Evolutionary conservation across 2,888 invertebrate genomes (phyloP), one percentile per base, ranked within the genome.

Genomic region (Auanema sp.): DNA sequence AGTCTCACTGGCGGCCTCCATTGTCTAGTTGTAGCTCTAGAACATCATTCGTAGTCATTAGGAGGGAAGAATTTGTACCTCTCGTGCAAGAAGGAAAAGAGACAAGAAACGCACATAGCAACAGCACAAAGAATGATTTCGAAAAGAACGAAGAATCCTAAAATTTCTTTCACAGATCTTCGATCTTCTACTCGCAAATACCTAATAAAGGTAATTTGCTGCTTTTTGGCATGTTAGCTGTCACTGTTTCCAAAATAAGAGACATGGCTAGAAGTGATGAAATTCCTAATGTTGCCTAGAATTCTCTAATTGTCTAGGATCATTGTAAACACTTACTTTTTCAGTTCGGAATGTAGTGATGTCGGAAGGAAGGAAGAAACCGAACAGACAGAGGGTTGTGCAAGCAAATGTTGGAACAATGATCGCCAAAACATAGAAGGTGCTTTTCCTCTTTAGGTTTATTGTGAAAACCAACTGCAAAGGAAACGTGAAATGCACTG

Each of bases 121-220:
- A 47, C 16, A 5, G 47, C 21, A 47, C 47, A 47, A 21, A 47
- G 16, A 10, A 47, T 16, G 10, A 47, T 47, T 21, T 47, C 47
- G 21, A 16, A 47, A 5, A 47, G 21, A 16, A 47, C 47, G 47
- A 18, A 47, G 10, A 47, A 16, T 3, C 47, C 47, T 47, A 10
- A 47, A 47, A 33, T 5, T 3, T 21, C 43, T 43, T n/a, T 43
- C 43, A 43, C 43, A 43, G 12, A 43, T 43, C 43, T 43, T 43
- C 14, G 12, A 11, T 43, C 43, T 43, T 43, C 43, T 43, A 43
- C 14, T 43, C 10, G 16, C 47, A 47, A 47, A 16, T 3, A 47
- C 47, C 47, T 21, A 47, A 21, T 47, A 47, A 21, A 47, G 47
- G 47, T 10, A 47, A 21, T 47, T 47, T 21, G 47, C 47, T 47